Base-by-base conservation (phyloP, 2,888 invertebrate genomes). In the Agrilus mali region DNA sequence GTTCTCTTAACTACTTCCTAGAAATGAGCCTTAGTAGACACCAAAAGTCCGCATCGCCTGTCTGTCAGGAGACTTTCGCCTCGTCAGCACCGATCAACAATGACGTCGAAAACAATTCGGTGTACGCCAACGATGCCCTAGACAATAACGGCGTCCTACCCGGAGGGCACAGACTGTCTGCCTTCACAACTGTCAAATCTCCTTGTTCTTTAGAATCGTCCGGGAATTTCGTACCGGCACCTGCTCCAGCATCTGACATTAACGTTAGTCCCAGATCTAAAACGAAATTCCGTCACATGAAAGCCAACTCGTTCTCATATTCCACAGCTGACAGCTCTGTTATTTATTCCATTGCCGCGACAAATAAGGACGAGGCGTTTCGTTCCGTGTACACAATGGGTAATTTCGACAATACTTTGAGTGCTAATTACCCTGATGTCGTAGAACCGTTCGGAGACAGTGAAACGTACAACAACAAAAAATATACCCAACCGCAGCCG, bases 361-460 rank as follows among this genome's bases (percentile, higher is more conserved):
- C 72, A 51, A 81, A 82, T 66, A 73, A 79, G 44, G 75, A 79
- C 61, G 77, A 80, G 52, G 73, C 75, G 42, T 82, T 80, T 56
- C 82, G 82, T n/a, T 80, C 80, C 39, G 81, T 83, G 7, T 82
- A 82, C 61, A 82, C 82, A 14, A 78, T 78, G 47, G 77, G 79
- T 40, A 73, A 77, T 53, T 74, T 78, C 38, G 73, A 75, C 52
- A 74, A 75, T 52, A 71, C 74, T 48, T 76, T 79, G 63, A 74
- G 77, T 44, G 72, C 73, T 49, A 74, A 72, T 65, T 80, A 80
- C 68, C 79, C 82, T 46, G 82, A 82, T 60, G 67, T 78, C 57
- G 73, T 80, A 58, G 80, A 80, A 68, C 77, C 70, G 56, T 72
- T 71, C 48, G 65, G 69, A 43, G 68, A 67, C 59, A 68, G 64